These are phyloP conservation scores for Drosophila ercepeae DNA, from an alignment of 1,140 invertebrate genomes.

Conservation along the genomic window DNA sequence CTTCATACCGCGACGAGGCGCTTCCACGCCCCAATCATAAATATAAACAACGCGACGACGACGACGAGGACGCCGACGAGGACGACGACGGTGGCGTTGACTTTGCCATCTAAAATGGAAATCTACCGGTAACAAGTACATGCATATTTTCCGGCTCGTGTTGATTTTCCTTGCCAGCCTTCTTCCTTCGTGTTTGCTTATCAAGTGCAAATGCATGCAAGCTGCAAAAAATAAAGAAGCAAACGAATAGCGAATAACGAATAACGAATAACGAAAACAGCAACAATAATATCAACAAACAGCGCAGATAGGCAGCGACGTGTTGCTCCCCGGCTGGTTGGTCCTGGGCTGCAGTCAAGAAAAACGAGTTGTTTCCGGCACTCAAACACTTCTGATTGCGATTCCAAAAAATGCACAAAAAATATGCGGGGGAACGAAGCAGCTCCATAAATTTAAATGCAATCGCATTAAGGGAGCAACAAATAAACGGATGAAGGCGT, in stretches of 20 bases:
- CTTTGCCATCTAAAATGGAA: constrained; percentile 73
- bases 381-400: constrained; percentile 76
- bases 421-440: constrained; percentile 26
- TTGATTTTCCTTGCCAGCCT: constrained; percentile 62
- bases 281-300: constrained; percentile 39
- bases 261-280: constrained; percentile 35
- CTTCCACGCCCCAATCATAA: constrained; percentile 62
- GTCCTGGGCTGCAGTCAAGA: constrained; percentile 58
- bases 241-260: constrained; percentile 40
- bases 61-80: background rate
- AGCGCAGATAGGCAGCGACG: constrained; percentile 34
- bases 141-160: constrained; percentile 73
- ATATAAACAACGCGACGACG: constrained; percentile 45
- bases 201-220: constrained; percentile 69
- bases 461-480: constrained; percentile 56
- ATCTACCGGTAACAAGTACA: constrained; percentile 75
- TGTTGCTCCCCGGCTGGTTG: constrained; percentile 11
- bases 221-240: background rate
- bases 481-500: constrained; percentile 39
- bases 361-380: constrained; percentile 75
- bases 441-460: constrained; percentile 69
- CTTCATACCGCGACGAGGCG: constrained; percentile 1
- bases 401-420: constrained; percentile 25
- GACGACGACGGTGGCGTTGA: constrained; percentile 11
- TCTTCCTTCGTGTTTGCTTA: constrained; percentile 63